Base-by-base conservation (phyloP, 2,797 vertebrate genomes). In the Zalophus californianus region DNA sequence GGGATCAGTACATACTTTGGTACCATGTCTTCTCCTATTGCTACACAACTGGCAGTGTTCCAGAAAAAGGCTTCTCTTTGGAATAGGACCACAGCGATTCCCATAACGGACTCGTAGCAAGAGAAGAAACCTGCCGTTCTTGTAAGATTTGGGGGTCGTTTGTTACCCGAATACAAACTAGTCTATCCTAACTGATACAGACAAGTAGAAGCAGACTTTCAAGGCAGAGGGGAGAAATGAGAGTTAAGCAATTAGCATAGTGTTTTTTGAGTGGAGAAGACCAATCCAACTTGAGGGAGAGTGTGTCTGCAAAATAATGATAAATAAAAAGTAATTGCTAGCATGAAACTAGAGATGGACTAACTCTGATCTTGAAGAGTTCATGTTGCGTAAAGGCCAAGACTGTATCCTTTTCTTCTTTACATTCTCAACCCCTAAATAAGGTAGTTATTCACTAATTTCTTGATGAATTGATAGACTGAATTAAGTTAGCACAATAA, bases 261-360 rank as follows among this genome's bases (percentile, higher is more conserved):
- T 48, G 27, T 38, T 93, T 56, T 91, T 80, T 52, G 35, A 92
- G 14, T 50, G 6, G 12, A 66, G 21, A 4, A 78, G 58, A 86
- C 16, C 5, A 54, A 32, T 25, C 38, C 83, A 89, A 73, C 14
- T 83, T 85, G 72, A 93, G 27, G 6, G 27, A 86, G 4, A 56
- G 15, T 16, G 2, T 32, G 48, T 84, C 15, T 87, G 62, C 0
- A 32, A 94, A 82, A 54, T 23, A 87, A 80, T 13, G 10, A 21
- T 58, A 96, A 90, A 73, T 66, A 32, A 75, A 95, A 84, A 77
- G 16, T 87, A 78, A 60, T 78, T 54, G 15, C 50, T 50, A 58
- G 1, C 80, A 14, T 82, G 16, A 10, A 2, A 35, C 66, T 68
- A 64, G 27, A 50, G 11, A 60, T 15, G 52, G n/a, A 54, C 27